Evolutionary conservation across 2,888 invertebrate species (phyloP), one percentile per base, ranked within the genome.

Genomic region (Nudaria mundana): DNA sequence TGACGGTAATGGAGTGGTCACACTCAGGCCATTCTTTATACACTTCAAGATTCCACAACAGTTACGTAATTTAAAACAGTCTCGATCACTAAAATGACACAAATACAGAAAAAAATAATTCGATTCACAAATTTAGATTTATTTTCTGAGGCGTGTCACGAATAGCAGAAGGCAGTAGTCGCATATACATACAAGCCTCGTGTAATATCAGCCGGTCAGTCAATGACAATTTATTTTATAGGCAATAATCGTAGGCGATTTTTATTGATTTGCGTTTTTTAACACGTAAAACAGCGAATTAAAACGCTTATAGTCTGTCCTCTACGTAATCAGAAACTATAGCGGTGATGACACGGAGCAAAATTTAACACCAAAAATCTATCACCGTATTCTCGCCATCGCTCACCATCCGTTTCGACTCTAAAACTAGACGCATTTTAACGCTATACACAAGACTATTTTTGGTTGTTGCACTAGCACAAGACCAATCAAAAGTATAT

Each of bases 171-270:
- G 83, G 84, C 73, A 88, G 85, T 82, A 89, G 87, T 88, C 86
- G 85, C 87, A 79, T 86, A 88, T 83, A 88, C 88, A 89, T 89
- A 87, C 87, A 88, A 87, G 87, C 89, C 88, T 88, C 86, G 87
- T 88, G 88, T 88, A 87, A 87, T 89, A 89, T 89, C 89, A 89
- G 89, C 89, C 89, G 89, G 89, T 89, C 88, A 82, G 82, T 86
- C 88, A 87, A 86, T 89, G 87, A 88, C 89, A 88, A 88, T 87
- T 74, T 81, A 85, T 84, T 85, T 84, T 81, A 70, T 71, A 71
- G n/a, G 75, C 81, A 79, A 73, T 77, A 81, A 82, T 81, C 83
- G 71, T 73, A 68, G 64, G 65, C 77, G 71, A 76, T 77, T 77
- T 72, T 73, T 66, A 47, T 71, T 73, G 67, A 78, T 81, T 82